These are phyloP conservation scores for Hololepta plana DNA, from an alignment of 2,888 invertebrate species.

Conservation along the genomic window DNA sequence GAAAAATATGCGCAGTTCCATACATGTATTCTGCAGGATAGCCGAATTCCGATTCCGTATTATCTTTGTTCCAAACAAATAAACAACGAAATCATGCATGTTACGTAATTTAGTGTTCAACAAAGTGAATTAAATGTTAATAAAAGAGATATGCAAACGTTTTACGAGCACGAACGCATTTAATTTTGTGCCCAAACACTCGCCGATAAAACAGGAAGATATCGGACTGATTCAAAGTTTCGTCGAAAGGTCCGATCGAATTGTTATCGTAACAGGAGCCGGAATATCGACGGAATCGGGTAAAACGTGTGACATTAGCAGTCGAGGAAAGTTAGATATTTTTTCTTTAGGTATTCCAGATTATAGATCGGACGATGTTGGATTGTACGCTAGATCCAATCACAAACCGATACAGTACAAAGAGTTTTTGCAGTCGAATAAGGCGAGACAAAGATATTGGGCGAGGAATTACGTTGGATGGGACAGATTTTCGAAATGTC, in stretches of 20 bases:
- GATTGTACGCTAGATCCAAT: conserved; percentile 71
- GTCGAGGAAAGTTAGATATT: not conserved
- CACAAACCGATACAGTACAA: conserved; percentile 72
- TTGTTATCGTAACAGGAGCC: conserved; percentile 75
- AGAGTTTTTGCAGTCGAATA: conserved; percentile 57
- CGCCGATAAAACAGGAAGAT: conserved; percentile 42
- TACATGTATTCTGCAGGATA: too few relatives aligned
- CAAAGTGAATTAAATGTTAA: too few relatives aligned
- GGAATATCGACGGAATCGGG: conserved; percentile 93
- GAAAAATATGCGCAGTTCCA: too few relatives aligned
- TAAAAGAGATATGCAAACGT: too few relatives aligned
- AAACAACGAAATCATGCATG: too few relatives aligned
- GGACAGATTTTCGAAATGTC: conserved; percentile 60
- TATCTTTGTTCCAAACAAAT: too few relatives aligned
- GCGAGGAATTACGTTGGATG: conserved; percentile 90
- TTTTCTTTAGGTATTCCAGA: conserved; percentile 65
- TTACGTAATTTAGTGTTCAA: too few relatives aligned
- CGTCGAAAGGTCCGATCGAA: conserved; percentile 32
- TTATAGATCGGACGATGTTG: conserved; percentile 83
- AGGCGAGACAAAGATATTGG: conserved; percentile 73
- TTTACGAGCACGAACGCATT: too few relatives aligned
- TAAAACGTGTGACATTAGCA: conserved; percentile 15
- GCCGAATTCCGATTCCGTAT: too few relatives aligned
- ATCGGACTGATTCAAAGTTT: conserved; percentile 39
- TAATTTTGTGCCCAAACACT: conserved; percentile 57